Conservation (phyloP, 2,797 vertebrate genomes). For the Tragelaphus oryx region DNA sequence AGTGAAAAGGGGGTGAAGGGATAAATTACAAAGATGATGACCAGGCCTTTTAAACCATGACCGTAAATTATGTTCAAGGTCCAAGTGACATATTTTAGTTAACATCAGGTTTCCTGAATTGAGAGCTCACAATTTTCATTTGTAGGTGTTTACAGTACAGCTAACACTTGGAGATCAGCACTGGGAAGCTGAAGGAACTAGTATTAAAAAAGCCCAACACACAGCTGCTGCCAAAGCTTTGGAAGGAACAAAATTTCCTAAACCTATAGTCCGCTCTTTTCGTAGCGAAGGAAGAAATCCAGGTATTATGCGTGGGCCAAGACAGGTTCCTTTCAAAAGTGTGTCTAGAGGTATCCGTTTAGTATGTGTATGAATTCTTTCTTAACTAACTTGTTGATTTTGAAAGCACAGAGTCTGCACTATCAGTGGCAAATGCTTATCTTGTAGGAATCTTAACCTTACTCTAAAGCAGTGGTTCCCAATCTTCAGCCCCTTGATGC, state of each 20-base stretch:
- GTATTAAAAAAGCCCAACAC: slow-evolving; percentile 97
- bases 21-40: neutral
- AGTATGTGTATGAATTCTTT: slow-evolving; percentile 36
- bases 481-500: neutral
- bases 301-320: slow-evolving; percentile 79
- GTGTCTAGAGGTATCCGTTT: slow-evolving; percentile 3
- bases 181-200: slow-evolving; percentile 95
- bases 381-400: slow-evolving; percentile 9
- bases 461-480: neutral
- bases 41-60: slow-evolving; percentile 17
- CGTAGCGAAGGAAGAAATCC: slow-evolving; percentile 91
- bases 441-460: slow-evolving; percentile 12
- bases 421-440: slow-evolving; percentile 14
- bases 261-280: slow-evolving; percentile 88
- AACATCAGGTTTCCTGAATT: slow-evolving; percentile 31
- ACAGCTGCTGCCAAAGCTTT: slow-evolving; percentile 92
- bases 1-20: neutral
- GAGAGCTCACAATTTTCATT: slow-evolving; percentile 50
- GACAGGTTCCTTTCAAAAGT: slow-evolving; percentile 55
- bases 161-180: slow-evolving; percentile 93
- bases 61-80: slow-evolving; percentile 27
- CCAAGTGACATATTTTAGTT: neutral
- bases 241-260: slow-evolving; percentile 91
- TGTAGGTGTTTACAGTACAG: slow-evolving; percentile 93
- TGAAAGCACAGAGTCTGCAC: slow-evolving; percentile 38